Base-by-base conservation (phyloP, 2,888 invertebrate genomes). In the Oasisia sp. region DNA sequence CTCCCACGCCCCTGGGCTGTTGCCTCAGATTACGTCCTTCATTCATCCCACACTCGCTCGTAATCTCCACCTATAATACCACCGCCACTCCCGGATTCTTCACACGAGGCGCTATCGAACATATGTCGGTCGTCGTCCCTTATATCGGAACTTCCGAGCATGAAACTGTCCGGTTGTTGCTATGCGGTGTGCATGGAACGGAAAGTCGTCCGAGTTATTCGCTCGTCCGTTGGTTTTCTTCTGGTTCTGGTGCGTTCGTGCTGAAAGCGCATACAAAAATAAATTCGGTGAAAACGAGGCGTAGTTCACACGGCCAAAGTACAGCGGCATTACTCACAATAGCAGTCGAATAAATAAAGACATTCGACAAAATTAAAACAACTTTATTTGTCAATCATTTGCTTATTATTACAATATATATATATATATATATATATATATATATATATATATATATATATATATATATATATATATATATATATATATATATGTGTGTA, bases 371-470 rank as follows among this genome's bases (percentile, higher is more conserved):
- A 9, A 32, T 89, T 9, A 14, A 45, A 32, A n/a, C 58, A 91
- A 19, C 12, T 91, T n/a, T n/a, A 14, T 3, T 32, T 91, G 58
- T 27, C 56, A 32, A 56, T 45, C 9, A 89, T 44, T 89, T 89
- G 44, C 32, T 5, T 32, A 44, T 14, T 89, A 45, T 8, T 89
- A 32, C 38, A 19, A 44, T 89, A 89, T 74, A 92, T 44, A n/a
- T 89, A 89, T n/a, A 92, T 44, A 92, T 92, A 92, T 45, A 92
- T 45, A 92, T 32, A 92, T 38, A 92, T 32, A 92, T 38, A 92
- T 74, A 44, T 14, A 90, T n/a, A 90, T 89, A 45, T 8, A 92
- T 32, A 90, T 27, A 44, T 44, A 89, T 38, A 92, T 44, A n/a
- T 38, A 89, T 4, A 92, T 44, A 92, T 92, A 92, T 45, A 92